Base-by-base conservation (phyloP, 2,888 invertebrate species). In the Galerucella calmariensis region DNA sequence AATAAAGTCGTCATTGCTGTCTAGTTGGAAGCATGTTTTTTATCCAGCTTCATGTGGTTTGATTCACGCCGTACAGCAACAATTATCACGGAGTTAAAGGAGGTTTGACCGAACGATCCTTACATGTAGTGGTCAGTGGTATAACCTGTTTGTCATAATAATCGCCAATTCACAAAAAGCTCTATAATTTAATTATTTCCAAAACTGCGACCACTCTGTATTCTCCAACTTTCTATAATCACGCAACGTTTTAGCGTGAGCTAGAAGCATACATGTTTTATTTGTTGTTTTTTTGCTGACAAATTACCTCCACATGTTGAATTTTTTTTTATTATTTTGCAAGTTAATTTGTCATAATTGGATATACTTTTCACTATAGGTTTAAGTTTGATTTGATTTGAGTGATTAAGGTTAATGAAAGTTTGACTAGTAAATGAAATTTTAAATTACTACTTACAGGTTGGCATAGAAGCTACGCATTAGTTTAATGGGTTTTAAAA, bases 181-280 rank as follows among this genome's bases (percentile, higher is more conserved):
- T 61, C 27, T n/a, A 61, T 12, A 61, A 24, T 2, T 16, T 58
- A 58, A 1, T 58, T 24, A 24, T 4, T n/a, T 24, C 24, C 9
- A 61, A 24, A 61, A 27, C 16, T 20, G 20, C 20, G 11, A 46
- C 53, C 69, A 51, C 62, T 51, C 69, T 69, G 69, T 69, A 69
- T 14, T 62, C 12, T 61, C 14, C 35, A 46, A 6, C 16, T 35
- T 65, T 46, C 44, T 53, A 27, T 46, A 14, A 46, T 48, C 73
- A 73, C 73, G 73, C 73, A 69, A 73, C 69, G 56, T 69, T 59
- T 66, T 59, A 69, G 24, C 73, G 58, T 58, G 69, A 69, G 68
- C 48, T 53, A 67, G 51, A 51, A 67, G 62, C 62, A 58, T n/a
- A 58, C 44, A 63, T 56, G 53, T 67, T 67, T 58, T 58, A 24